Percentiles rank a stretch among this genome's conserved stretches.
Evolutionary conservation across 1,140 invertebrate genomes (phyloP).

Genomic region (Ridgeia piscesae): DNA sequence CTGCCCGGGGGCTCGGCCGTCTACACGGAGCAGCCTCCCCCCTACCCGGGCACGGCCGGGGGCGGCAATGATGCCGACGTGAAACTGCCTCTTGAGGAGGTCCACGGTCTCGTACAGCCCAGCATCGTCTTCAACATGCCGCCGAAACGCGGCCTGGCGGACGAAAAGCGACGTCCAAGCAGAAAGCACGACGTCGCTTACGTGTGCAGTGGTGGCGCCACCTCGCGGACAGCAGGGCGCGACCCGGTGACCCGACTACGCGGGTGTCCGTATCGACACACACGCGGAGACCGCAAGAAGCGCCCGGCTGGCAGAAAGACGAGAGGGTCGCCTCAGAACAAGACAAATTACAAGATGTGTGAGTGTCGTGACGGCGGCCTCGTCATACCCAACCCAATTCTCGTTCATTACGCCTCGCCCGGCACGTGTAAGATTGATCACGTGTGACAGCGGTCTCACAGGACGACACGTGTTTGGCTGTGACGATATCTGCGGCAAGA

Average conservation of each 20-base stretch:
- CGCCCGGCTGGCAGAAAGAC: background rate
- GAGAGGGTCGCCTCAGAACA: background rate
- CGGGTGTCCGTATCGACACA: background rate
- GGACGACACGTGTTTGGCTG: background rate
- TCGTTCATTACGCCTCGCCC: background rate
- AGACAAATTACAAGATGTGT: background rate
- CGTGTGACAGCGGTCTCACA: background rate
- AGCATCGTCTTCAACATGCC: background rate
- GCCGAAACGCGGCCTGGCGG: background rate
- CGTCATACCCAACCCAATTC: background rate
- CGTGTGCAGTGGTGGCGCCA: background rate
- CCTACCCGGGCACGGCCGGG: background rate
- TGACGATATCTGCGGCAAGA: background rate
- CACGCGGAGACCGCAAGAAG: background rate
- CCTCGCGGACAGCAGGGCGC: background rate
- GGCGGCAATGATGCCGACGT: background rate
- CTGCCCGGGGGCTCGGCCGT: background rate
- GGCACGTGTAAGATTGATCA: background rate
- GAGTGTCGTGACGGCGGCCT: background rate
- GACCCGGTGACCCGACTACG: background rate
- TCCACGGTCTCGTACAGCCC: background rate
- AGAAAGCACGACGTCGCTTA: background rate
- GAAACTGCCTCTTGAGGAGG: background rate
- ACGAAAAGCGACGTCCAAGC: background rate
- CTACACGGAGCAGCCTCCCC: background rate